Evolutionary conservation across 2,797 vertebrate genomes (phyloP).

Genomic region (Moxostoma hubbsi): DNA sequence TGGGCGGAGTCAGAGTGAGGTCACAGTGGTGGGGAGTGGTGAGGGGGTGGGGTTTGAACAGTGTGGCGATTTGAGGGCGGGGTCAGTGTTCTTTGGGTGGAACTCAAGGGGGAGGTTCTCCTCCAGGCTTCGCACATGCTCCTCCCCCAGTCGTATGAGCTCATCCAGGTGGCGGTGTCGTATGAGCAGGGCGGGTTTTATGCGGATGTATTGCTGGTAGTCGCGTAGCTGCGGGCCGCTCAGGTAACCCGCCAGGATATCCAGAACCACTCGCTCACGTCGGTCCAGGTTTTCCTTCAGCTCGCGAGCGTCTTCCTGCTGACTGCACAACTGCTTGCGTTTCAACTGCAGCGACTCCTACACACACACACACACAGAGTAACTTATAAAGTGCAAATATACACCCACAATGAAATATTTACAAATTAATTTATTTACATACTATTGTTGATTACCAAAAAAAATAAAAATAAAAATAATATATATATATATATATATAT

Average conservation of each 20-base stretch:
- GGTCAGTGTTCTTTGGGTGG: conserved; percentile 60
- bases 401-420: too few relatives aligned
- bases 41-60: conserved; percentile 40
- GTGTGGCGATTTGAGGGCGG: conserved; percentile 46
- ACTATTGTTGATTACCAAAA: too few relatives aligned
- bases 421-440: too few relatives aligned
- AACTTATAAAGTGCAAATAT: background rate
- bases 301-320: conserved; percentile 92
- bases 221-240: conserved; percentile 82
- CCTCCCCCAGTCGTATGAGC: conserved; percentile 87
- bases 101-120: conserved; percentile 82
- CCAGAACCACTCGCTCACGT: conserved; percentile 85
- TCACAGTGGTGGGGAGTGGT: conserved; percentile 67
- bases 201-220: conserved; percentile 86
- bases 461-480: too few relatives aligned
- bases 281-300: conserved; percentile 96
- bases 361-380: conserved; percentile 22
- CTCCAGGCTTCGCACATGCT: conserved; percentile 84
- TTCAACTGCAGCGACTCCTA: conserved; percentile 89
- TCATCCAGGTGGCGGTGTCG: conserved; percentile 91
- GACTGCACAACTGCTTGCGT: conserved; percentile 84
- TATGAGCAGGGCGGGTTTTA: conserved; percentile 90
- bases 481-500: too few relatives aligned
- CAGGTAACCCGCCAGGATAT: conserved; percentile 86
- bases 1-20: conserved; percentile 80